Base-by-base conservation (phyloP, 2,113 vertebrate species). In the Megaceryle maxima region DNA sequence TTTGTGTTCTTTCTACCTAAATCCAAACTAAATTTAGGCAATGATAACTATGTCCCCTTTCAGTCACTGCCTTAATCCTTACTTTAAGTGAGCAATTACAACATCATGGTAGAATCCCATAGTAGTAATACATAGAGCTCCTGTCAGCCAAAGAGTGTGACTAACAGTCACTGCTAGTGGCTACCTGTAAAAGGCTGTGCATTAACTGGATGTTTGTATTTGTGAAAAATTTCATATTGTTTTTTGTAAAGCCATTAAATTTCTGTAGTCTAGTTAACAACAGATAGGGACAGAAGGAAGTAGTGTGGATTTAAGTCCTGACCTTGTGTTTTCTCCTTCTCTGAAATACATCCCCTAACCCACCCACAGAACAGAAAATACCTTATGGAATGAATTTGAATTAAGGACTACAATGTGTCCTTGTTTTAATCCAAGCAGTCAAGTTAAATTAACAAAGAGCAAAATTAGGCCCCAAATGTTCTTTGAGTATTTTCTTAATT, bases 11-110 rank as follows among this genome's bases (percentile, higher is more conserved):
- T 81, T 77, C 79, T 96, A 63, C 59, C 56, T 92, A 95, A 97
- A 96, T 82, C 79, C 84, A 95, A 83, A 73, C n/a, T 72, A 86
- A 91, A 39, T 91, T 91, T 73, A 92, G 68, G 70, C 96, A 92
- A 86, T 83, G 1, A 63, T 96, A 91, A 95, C 78, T 86, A 67
- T 84, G 75, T 79, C 33, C 70, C 59, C 70, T 94, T 96, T 88
- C 60, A 85, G 43, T 78, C 37, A 63, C 91, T 94, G 91, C 69
- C 29, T 87, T 94, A 96, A 87, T 92, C 70, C 7, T 92, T 13
- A 39, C 62, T 81, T 78, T 92, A 95, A 97, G 67, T 24, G 37
- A 92, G 83, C 44, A 76, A 89, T 96, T 96, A 95, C 74, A 85
- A 81, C 1, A 3, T 92, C 78, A 91, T 53, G 59, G 78, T 50